Percentiles rank a stretch among this genome's conserved stretches.
These are phyloP conservation scores for Anabas testudineus DNA, from an alignment of 2,797 vertebrate genomes.

Conservation along the genomic window DNA sequence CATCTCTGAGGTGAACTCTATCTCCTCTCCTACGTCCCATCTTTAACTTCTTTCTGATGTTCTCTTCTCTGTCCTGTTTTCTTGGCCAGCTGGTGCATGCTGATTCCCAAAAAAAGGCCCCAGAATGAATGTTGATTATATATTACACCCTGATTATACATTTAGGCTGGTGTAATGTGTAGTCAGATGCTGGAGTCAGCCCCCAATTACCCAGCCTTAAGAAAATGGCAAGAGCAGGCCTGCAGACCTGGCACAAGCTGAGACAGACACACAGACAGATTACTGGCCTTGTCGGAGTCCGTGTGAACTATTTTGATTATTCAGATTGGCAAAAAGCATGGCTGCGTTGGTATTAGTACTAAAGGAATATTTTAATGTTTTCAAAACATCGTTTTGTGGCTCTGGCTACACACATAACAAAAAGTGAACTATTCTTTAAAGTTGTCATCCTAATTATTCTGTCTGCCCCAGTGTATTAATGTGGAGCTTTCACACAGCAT, in stretches of 20 bases:
- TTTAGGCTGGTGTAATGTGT: conserved; percentile 59
- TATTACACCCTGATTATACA: conserved; percentile 62
- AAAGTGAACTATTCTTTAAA: too few relatives aligned
- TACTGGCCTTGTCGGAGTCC: conserved; percentile 35
- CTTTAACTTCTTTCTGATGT: conserved; percentile 31
- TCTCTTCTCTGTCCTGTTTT: conserved; percentile 25
- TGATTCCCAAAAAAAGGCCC: conserved; percentile 28
- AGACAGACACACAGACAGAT: conserved; percentile 50
- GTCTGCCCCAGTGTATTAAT: not conserved
- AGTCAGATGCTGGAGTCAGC: conserved; percentile 63
- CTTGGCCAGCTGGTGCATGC: conserved; percentile 30
- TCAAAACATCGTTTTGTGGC: not conserved
- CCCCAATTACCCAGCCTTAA: conserved; percentile 64
- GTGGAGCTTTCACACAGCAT: not conserved
- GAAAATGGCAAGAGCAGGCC: conserved; percentile 59
- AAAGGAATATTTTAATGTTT: too few relatives aligned
- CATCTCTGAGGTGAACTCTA: conserved; percentile 92
- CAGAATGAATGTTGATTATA: conserved; percentile 59
- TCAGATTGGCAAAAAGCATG: conserved; percentile 25
- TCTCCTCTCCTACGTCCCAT: conserved; percentile 31
- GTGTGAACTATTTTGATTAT: conserved; percentile 37
- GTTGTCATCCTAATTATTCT: too few relatives aligned
- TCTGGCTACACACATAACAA: not conserved
- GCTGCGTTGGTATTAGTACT: too few relatives aligned
- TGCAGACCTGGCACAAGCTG: conserved; percentile 46